A percentile compares a stretch with the other conserved stretches of the same genome.
Evolutionary conservation across 2,113 vertebrate genomes (phyloP).

Genomic region (Phocoena phocoena): DNA sequence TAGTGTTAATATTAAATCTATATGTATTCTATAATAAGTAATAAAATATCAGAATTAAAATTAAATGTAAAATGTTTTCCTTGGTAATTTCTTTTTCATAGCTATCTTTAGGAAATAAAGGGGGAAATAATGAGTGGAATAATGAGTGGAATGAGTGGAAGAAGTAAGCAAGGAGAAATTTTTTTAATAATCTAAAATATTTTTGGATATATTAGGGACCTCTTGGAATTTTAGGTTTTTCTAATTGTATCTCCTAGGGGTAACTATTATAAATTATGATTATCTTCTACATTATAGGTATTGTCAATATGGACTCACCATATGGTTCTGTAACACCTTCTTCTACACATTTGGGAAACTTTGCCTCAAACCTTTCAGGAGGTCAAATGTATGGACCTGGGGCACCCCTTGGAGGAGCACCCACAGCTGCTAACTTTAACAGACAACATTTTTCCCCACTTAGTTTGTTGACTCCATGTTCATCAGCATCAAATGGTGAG

Average conservation of each 20-base stretch:
- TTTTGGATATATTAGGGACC: neutral
- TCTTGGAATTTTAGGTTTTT: slow-evolving; percentile 13
- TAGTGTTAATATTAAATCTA: neutral
- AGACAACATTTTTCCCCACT: slow-evolving; percentile 99
- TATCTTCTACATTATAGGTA: slow-evolving; percentile 83
- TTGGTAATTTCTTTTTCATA: neutral
- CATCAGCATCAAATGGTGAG: slow-evolving; percentile 93
- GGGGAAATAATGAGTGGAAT: neutral
- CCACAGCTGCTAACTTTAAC: slow-evolving; percentile 94
- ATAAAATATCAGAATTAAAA: neutral
- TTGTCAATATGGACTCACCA: slow-evolving; percentile 90
- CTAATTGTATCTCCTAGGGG: neutral
- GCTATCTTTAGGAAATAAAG: neutral
- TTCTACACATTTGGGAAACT: slow-evolving; percentile 93
- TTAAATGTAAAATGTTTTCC: slow-evolving; percentile 27
- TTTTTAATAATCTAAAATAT: neutral
- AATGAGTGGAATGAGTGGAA: neutral
- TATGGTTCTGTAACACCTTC: slow-evolving; percentile 88
- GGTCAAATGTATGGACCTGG: slow-evolving; percentile 94
- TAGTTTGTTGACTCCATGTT: slow-evolving; percentile 96
- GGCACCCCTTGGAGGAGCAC: slow-evolving; percentile 89
- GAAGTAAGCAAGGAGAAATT: neutral
- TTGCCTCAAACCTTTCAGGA: slow-evolving; percentile 94
- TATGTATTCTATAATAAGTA: neutral
- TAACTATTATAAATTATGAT: neutral